Evolutionary conservation across 2,888 invertebrate genomes (phyloP), one percentile per base, ranked within the genome.

Genomic region (Hylaea fasciaria): DNA sequence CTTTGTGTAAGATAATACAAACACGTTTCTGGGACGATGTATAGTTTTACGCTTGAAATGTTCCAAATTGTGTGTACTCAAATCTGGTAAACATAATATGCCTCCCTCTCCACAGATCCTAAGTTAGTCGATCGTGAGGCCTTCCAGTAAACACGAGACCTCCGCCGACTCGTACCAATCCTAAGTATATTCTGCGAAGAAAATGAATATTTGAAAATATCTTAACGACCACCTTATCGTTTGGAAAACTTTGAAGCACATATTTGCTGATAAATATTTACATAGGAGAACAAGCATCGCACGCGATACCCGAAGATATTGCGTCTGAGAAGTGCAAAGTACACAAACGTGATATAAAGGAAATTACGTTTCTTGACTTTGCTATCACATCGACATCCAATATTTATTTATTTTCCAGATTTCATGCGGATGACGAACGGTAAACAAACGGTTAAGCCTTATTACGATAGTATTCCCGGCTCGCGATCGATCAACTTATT

Each of bases 231-330:
- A 40, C n/a, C 29, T 47, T 28, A 47, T 47, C 37, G 47, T 16
- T 55, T 13, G 35, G 39, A 58, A 57, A 52, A 57, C 57, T 57
- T 57, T 53, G 39, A 46, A 40, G 56, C 48, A 54, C 43, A 53
- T 63, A 56, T 62, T 62, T 57, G 56, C 32, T 32, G 40, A 48
- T 37, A 51, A 57, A 64, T 46, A 62, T 64, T 50, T 49, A 56
- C 16, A 17, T 35, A 53, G 50, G 56, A 44, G 57, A 56, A 50
- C 40, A 35, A 58, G 54, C 47, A 56, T 56, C 28, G 41, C 8
- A 17, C 17, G 48, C 8, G 29, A 7, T 47, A 50, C 41, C 61
- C 40, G 43, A 55, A 43, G 40, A 60, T 60, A 57, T 66, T 54
- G 57, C 55, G 40, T 56, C 55, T 44, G 39, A n/a, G 28, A 59